Percentiles rank a stretch among this genome's conserved stretches.
These are phyloP conservation scores for Peromyscus eremicus DNA, from an alignment of 2,797 vertebrate species.

Conservation along the genomic window DNA sequence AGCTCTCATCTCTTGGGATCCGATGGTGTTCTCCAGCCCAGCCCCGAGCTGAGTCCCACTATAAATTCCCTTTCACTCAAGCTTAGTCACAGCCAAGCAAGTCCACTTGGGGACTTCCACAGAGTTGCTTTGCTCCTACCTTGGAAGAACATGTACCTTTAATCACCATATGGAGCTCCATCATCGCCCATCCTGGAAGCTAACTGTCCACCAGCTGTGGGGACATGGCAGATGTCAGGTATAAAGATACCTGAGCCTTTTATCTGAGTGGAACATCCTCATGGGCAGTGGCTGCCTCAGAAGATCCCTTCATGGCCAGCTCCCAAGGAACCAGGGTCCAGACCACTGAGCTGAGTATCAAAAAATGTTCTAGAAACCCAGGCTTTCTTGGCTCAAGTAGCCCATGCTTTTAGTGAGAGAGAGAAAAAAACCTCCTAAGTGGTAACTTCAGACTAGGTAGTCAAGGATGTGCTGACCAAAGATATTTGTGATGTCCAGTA, in stretches of 20 bases:
- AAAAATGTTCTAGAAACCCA: slow-evolving; percentile 36
- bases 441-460: not conserved
- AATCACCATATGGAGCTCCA: accelerated
- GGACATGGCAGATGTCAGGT: not conserved
- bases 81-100: not conserved
- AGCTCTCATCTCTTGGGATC: accelerated
- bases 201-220: not conserved
- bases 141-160: too few species aligned
- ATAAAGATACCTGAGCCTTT: not conserved
- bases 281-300: not conserved
- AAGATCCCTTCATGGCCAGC: not conserved
- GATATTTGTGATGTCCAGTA: not conserved
- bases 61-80: not conserved
- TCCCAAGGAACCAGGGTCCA: not conserved
- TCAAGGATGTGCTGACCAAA: not conserved
- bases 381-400: not conserved
- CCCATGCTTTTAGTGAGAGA: not conserved
- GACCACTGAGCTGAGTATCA: not conserved
- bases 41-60: not conserved
- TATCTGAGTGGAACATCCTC: accelerated
- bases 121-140: too few species aligned
- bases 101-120: not conserved
- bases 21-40: not conserved
- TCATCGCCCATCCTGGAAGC: accelerated
- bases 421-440: too few species aligned